Percentiles rank a stretch among this genome's conserved stretches.
Conservation (phyloP, 53 echinoderm and acorn worm genomes). For the Paelopatides confundens region DNA sequence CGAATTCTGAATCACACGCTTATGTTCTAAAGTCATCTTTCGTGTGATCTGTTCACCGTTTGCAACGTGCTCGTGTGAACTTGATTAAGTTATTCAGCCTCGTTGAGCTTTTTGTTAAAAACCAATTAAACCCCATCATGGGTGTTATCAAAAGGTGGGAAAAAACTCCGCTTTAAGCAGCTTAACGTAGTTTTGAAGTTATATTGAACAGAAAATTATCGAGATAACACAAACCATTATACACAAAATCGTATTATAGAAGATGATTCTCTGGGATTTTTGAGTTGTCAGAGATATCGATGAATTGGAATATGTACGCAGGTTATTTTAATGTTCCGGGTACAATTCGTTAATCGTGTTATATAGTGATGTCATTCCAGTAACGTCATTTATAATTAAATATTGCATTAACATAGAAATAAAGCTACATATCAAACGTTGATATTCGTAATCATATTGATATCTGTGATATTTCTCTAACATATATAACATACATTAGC, state of each 20-base stretch:
- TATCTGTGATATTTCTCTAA: too few relatives aligned
- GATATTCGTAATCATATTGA: too few relatives aligned
- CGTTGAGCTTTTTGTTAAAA: slow-evolving; percentile 9
- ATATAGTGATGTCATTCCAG: too few relatives aligned
- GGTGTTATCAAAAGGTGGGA: not conserved
- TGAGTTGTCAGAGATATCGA: too few relatives aligned
- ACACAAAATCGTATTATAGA: not conserved
- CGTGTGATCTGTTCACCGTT: not conserved
- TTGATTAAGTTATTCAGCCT: slow-evolving; percentile 39
- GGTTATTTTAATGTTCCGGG: too few relatives aligned
- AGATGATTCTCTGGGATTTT: too few relatives aligned
- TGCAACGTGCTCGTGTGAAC: not conserved
- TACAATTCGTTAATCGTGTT: too few relatives aligned
- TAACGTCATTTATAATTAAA: too few relatives aligned
- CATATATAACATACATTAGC: too few relatives aligned
- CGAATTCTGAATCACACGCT: slow-evolving; percentile 17
- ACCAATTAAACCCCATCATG: slow-evolving; percentile 7
- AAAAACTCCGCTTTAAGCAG: not conserved
- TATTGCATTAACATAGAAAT: too few relatives aligned
- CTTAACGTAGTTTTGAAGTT: not conserved
- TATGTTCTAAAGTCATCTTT: slow-evolving; percentile 2
- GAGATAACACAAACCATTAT: not conserved
- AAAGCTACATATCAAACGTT: too few relatives aligned
- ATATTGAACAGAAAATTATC: not conserved
- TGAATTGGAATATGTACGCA: too few relatives aligned